Conservation (phyloP, 2,797 vertebrate species). For the Chelonia mydas region DNA sequence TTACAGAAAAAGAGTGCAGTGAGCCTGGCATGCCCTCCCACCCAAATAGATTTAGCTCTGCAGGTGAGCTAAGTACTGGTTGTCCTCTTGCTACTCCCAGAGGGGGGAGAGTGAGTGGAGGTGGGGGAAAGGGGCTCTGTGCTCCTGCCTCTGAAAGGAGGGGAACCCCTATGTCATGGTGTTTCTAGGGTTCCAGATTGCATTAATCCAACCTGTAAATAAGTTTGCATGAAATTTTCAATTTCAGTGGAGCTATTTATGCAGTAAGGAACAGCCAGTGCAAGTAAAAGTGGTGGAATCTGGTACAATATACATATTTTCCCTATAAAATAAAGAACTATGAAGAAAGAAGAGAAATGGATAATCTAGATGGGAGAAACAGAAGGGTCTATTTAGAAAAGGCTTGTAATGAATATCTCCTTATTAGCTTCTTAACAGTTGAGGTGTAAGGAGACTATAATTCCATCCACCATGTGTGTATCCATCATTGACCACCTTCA, state of each 20-base stretch:
- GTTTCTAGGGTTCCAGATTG: background rate
- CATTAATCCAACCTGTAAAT: background rate
- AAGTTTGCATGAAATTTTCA: background rate
- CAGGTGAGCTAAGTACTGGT: background rate
- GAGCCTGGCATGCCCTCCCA: background rate
- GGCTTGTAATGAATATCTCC: background rate
- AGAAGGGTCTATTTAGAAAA: background rate
- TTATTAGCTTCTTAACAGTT: background rate
- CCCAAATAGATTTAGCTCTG: background rate
- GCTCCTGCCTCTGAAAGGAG: background rate
- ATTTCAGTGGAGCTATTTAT: background rate
- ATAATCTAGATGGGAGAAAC: background rate
- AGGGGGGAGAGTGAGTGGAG: background rate
- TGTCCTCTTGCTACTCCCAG: background rate
- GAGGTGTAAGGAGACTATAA: background rate
- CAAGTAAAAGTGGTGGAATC: background rate
- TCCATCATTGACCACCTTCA: background rate
- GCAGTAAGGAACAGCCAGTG: background rate
- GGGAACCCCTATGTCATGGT: background rate
- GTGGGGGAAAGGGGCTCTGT: background rate
- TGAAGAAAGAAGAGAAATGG: background rate
- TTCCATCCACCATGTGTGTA: fast-evolving
- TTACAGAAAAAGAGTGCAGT: background rate
- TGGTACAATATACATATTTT: background rate
- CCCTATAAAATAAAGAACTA: background rate